Evolutionary conservation across 2,797 vertebrate species (phyloP).

Genomic region (Gymnocypris eckloni): DNA sequence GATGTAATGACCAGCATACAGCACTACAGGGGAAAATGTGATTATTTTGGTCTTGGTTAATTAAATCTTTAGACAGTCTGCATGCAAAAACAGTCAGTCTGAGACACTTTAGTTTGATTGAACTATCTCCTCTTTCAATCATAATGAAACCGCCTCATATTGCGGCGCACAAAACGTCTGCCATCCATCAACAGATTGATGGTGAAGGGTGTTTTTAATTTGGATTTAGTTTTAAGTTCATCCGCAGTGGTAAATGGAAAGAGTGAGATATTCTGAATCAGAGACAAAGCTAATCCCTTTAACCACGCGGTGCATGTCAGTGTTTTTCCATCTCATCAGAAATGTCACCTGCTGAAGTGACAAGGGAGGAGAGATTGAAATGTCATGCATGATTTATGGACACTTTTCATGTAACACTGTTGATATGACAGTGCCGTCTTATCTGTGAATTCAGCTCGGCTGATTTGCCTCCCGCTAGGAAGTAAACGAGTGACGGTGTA

Average conservation of each 20-base stretch:
- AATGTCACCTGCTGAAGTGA: conserved; percentile 48
- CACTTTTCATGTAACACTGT: conserved; percentile 49
- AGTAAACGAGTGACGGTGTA: conserved; percentile 19
- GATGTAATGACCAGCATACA: conserved; percentile 3
- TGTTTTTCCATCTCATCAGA: conserved; percentile 46
- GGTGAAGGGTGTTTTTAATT: conserved; percentile 42
- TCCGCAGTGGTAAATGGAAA: conserved; percentile 3
- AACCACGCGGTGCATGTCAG: conserved; percentile 39
- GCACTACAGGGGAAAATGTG: not conserved
- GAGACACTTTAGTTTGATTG: conserved; percentile 28
- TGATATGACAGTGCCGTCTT: conserved; percentile 43
- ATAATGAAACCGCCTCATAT: conserved; percentile 35
- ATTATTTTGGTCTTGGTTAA: conserved; percentile 21
- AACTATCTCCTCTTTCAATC: conserved; percentile 31
- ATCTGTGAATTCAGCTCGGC: conserved; percentile 42
- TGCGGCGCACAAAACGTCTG: not conserved
- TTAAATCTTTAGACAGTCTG: conserved; percentile 25
- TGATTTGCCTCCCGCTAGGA: conserved; percentile 36
- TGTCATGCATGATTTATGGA: conserved; percentile 58
- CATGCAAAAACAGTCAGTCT: conserved; percentile 19
- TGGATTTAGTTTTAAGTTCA: conserved; percentile 36
- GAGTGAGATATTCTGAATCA: conserved; percentile 1
- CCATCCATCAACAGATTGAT: conserved; percentile 43
- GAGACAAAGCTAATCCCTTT: conserved; percentile 37
- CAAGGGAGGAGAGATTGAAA: conserved; percentile 51